A percentile compares a stretch with the other conserved stretches of the same genome.
These are phyloP conservation scores for Pedetes capensis DNA, from an alignment of 2,113 vertebrate genomes.

Conservation along the genomic window DNA sequence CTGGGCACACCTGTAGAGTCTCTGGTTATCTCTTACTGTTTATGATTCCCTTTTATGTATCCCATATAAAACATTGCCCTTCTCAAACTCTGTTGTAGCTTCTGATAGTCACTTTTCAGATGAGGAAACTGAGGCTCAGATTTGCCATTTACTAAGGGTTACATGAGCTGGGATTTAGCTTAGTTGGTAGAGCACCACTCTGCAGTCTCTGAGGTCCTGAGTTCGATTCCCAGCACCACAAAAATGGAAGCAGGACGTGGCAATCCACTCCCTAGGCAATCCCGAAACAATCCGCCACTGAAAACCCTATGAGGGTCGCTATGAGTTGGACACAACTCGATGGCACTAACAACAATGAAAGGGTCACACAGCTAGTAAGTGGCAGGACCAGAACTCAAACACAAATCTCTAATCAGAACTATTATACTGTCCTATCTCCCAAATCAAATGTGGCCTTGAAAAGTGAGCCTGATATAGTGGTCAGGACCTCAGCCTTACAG, in stretches of 20 bases:
- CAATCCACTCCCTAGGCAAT: too few relatives aligned
- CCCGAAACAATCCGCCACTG: too few relatives aligned
- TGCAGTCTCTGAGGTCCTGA: too few relatives aligned
- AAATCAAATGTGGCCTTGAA: background rate
- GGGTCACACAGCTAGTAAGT: background rate
- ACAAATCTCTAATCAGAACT: background rate
- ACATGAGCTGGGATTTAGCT: too few relatives aligned
- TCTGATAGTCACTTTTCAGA: background rate
- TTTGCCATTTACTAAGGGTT: background rate
- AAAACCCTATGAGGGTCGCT: too few relatives aligned
- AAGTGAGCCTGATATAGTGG: background rate
- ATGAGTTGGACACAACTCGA: too few relatives aligned
- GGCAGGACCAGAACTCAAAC: background rate
- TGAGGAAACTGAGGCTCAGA: background rate
- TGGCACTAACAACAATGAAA: too few relatives aligned
- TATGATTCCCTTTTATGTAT: background rate
- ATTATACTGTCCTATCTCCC: background rate
- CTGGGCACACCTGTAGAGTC: background rate
- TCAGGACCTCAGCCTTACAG: background rate
- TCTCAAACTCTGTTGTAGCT: background rate
- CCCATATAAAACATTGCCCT: background rate
- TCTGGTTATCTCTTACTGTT: background rate
- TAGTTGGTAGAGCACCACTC: too few relatives aligned
- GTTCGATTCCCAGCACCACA: too few relatives aligned
- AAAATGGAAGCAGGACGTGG: too few relatives aligned